Conservation (phyloP, 2,113 vertebrate genomes). For the Thalassarche chlororhynchos region DNA sequence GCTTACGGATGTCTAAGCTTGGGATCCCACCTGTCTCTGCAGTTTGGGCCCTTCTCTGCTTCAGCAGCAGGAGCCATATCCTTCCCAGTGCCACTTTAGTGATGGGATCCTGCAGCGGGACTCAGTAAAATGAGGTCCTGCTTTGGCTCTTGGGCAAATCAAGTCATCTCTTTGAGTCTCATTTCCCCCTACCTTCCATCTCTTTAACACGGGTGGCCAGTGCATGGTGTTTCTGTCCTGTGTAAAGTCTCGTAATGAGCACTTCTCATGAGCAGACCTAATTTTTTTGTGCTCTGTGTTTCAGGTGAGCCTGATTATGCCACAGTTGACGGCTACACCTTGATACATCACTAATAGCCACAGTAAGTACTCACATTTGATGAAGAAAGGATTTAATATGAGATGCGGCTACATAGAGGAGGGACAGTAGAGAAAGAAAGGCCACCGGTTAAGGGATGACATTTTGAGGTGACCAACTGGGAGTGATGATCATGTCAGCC, state of each 20-base stretch:
- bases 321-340: slow-evolving; percentile 67
- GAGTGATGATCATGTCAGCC: neutral
- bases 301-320: slow-evolving; percentile 72
- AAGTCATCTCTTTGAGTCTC: neutral
- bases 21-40: neutral
- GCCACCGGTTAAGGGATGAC: neutral
- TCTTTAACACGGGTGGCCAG: neutral
- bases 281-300: neutral
- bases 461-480: neutral
- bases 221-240: neutral
- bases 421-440: neutral
- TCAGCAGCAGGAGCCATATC: neutral
- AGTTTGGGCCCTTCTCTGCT: neutral
- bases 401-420: neutral
- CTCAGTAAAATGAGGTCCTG: neutral
- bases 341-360: slow-evolving; percentile 64
- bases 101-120: too few species aligned
- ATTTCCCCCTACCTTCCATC: neutral
- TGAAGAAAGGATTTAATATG: neutral
- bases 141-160: neutral
- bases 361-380: slow-evolving; percentile 54
- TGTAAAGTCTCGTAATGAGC: neutral
- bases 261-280: neutral
- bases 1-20: neutral
- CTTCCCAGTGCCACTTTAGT: neutral